Conservation (phyloP, 2,888 invertebrate genomes). For the Macropis europaea region DNA sequence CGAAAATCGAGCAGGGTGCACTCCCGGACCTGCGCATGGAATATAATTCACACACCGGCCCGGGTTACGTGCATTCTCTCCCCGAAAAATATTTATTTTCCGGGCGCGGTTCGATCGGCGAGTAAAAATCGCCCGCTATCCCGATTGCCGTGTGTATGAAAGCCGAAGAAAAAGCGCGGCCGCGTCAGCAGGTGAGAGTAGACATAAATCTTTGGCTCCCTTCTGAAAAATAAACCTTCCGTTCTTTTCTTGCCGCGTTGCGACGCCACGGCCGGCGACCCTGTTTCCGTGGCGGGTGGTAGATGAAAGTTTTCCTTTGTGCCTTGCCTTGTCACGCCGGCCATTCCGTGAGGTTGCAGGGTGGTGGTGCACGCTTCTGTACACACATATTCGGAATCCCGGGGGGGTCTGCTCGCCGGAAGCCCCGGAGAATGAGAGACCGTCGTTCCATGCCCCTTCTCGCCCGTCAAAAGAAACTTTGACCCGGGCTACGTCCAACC, state of each 20-base stretch:
- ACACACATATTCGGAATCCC: slow-evolving; percentile 62
- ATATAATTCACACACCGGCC: not conserved
- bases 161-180: slow-evolving; percentile 52
- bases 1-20: no score
- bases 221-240: slow-evolving; percentile 66
- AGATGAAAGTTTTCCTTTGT: slow-evolving; percentile 70
- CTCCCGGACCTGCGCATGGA: no score
- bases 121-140: not conserved
- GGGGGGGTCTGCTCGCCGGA: slow-evolving; percentile 48
- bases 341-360: slow-evolving; percentile 45
- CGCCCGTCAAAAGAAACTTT: slow-evolving; percentile 49
- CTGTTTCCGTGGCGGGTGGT: slow-evolving; percentile 65
- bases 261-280: slow-evolving; percentile 53
- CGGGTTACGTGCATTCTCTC: no score
- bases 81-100: not conserved
- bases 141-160: not conserved
- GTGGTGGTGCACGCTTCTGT: slow-evolving; percentile 28
- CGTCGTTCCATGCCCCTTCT: slow-evolving; percentile 31
- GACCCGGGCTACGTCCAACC: slow-evolving; percentile 26
- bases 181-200: slow-evolving; percentile 60
- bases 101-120: not conserved
- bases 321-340: slow-evolving; percentile 59
- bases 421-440: slow-evolving; percentile 50
- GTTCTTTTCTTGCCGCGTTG: slow-evolving; percentile 58
- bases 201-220: slow-evolving; percentile 61